These are phyloP conservation scores for Ephydatia muelleri DNA, from an alignment of 37 sponge, comb jelly and placozoan species.

Conservation along the genomic window DNA sequence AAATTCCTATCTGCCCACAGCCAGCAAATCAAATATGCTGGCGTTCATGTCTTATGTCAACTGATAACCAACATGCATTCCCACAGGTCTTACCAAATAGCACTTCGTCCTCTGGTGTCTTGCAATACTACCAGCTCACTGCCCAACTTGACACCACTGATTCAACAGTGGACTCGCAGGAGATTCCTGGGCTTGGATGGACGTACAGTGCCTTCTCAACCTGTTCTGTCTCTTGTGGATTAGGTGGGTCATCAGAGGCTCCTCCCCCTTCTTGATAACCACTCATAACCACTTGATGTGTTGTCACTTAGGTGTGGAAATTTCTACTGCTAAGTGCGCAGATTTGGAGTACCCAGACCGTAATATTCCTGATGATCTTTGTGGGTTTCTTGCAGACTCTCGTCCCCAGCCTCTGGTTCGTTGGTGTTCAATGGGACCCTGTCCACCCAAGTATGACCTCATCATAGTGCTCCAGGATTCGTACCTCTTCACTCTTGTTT, in stretches of 20 bases:
- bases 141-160: background rate
- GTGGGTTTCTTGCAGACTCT: background rate
- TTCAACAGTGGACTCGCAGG: background rate
- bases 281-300: background rate
- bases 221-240: constrained; percentile 67
- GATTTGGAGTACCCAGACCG: constrained; percentile 30
- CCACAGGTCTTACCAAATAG: background rate
- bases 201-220: constrained; percentile 2
- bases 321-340: constrained; percentile 13
- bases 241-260: constrained; percentile 2
- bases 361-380: constrained; percentile 21
- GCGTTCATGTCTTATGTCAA: no score
- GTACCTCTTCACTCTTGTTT: background rate
- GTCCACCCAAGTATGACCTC: constrained; percentile 31
- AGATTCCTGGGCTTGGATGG: constrained; percentile 13
- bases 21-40: background rate
- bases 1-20: background rate
- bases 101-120: background rate
- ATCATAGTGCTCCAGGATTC: background rate
- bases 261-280: constrained; percentile 3
- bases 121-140: background rate
- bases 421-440: background rate
- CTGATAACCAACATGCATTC: no score
- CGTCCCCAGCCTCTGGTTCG: constrained; percentile 13
- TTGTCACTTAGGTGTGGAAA: background rate